Evolutionary conservation across 2,888 invertebrate genomes (phyloP), one percentile per base, ranked within the genome.

Genomic region (Sacculina carcini): DNA sequence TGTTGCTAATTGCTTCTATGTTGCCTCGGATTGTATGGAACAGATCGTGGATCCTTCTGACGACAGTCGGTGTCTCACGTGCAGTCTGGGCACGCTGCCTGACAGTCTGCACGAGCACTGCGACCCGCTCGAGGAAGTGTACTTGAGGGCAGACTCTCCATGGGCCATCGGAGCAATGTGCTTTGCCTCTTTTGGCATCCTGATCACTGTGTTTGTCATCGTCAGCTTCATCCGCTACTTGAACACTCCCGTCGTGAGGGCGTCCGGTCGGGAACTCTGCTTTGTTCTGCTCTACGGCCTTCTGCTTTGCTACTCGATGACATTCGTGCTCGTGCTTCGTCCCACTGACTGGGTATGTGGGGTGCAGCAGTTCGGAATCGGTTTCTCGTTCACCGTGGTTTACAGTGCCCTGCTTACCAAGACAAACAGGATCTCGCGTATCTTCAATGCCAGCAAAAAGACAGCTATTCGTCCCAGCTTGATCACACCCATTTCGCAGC

Each of bases 401-500:
- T 96, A 96, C 69, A 90, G 90, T 0, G 89, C 96, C 1, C 71
- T 98, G 28, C 73, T 96, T 51, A 96, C 96, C 48, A 96, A 96
- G 72, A 96, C 96, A 12, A 96, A 94, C 69, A 72, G 96, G 50
- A 98, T 98, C 56, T 81, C 92, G 0, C 71, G 96, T 47, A 96
- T 96, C 63, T 84, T 96, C 68, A 87, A 90, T 64, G 90, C 92
- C n/a, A 84, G 89, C 62, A 90, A 89, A 64, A 81, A 83, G 61
- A 83, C 89, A 23, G 92, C 94, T 6, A 84, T 87, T 65, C 73
- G 92, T 55, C 92, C 92, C 1, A 79, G 83, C 48, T 87, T 92
- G 64, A 90, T 94, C 61, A 85, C 86, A 2, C 86, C 86, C 0
- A 76, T 79, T 61, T 87, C 89, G 0, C 89, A 90, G 66, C 71